Evolutionary conservation across 2,888 invertebrate species (phyloP).

Genomic region (Halocaridina rubra): DNA sequence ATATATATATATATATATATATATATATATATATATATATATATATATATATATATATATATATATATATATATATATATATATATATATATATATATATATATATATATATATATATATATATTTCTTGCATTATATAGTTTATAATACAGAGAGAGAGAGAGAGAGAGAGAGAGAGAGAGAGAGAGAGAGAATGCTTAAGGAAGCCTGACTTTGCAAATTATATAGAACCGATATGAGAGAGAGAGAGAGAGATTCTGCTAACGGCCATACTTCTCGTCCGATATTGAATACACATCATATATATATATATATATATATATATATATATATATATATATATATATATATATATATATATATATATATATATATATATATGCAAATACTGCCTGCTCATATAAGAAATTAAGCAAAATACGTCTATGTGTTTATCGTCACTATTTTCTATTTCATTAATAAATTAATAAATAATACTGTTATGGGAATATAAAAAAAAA

Average conservation of each 20-base stretch:
- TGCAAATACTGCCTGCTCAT: too few relatives aligned
- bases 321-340: too few relatives aligned
- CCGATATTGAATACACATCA: too few relatives aligned
- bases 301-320: too few relatives aligned
- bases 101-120: constrained; percentile 1
- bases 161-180: background rate
- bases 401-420: too few relatives aligned
- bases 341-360: too few relatives aligned
- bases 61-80: constrained; percentile 7
- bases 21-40: constrained; percentile 26
- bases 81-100: background rate
- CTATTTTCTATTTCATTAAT: too few relatives aligned
- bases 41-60: constrained; percentile 24
- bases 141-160: background rate
- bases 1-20: constrained; percentile 39
- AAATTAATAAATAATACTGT: too few relatives aligned
- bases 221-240: background rate
- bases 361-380: too few relatives aligned
- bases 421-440: too few relatives aligned
- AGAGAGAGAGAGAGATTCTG: constrained; percentile 17
- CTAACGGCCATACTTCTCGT: too few relatives aligned
- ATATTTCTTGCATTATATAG: background rate
- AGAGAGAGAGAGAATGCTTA: constrained; percentile 1
- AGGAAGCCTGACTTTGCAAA: background rate
- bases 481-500: too few relatives aligned